phyloP scores from a whole-genome alignment of 2,888 invertebrate species.

The Macaria notata region DNA sequence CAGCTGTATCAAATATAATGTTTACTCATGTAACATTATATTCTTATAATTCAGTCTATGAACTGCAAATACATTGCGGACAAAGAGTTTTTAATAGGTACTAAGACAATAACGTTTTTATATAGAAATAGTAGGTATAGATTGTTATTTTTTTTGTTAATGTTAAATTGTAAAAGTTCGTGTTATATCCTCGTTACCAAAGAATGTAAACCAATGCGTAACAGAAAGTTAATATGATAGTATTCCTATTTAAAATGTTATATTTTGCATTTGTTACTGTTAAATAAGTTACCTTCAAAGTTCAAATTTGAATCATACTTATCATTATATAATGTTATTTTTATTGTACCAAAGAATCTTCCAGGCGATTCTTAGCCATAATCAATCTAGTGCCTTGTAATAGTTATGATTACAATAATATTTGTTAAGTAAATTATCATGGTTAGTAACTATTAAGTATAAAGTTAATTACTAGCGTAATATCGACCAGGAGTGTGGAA shows the following conservation, averaged over 20 bases:
- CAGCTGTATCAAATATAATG: too few relatives aligned
- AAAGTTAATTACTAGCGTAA: slow-evolving; percentile 20
- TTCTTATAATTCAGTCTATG: too few relatives aligned
- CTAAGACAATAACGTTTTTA: slow-evolving; percentile 45
- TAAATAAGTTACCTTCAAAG: slow-evolving; percentile 74
- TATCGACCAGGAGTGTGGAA: slow-evolving; percentile 30
- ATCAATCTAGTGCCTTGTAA: slow-evolving; percentile 60
- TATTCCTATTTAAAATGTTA: slow-evolving; percentile 37
- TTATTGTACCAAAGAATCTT: slow-evolving; percentile 73
- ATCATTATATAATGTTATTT: slow-evolving; percentile 50
- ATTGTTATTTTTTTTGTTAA: slow-evolving; percentile 76
- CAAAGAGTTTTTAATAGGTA: slow-evolving; percentile 18
- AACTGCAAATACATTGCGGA: slow-evolving; percentile 10
- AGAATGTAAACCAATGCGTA: slow-evolving; percentile 56
- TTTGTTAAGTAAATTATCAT: slow-evolving; percentile 62
- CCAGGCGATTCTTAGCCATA: slow-evolving; percentile 71
- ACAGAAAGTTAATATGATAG: slow-evolving; percentile 61
- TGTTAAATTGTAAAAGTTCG: slow-evolving; percentile 62
- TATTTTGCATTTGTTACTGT: slow-evolving; percentile 69
- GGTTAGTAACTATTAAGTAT: slow-evolving; percentile 38
- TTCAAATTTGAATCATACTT: slow-evolving; percentile 64
- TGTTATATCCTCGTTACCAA: slow-evolving; percentile 78
- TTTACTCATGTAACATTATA: too few relatives aligned
- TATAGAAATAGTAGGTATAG: slow-evolving; percentile 45
- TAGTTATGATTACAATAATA: slow-evolving; percentile 40